These are phyloP conservation scores for Polyommatus icarus DNA, from an alignment of 2,888 invertebrate genomes.

Conservation along the genomic window DNA sequence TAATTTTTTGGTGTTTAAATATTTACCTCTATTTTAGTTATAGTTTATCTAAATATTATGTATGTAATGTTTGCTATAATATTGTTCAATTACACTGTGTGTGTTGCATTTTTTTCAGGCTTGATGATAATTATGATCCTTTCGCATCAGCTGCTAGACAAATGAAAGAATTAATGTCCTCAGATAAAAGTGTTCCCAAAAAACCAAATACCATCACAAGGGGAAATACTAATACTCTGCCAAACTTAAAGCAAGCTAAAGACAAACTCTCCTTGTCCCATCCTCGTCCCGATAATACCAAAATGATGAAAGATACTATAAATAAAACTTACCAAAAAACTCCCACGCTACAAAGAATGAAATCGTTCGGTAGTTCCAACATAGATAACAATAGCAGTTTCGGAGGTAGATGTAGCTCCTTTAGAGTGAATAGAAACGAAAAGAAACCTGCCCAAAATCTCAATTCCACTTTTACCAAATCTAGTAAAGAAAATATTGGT, in stretches of 20 bases:
- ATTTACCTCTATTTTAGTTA: neutral
- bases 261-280: constrained; percentile 60
- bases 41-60: neutral
- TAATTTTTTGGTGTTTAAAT: neutral
- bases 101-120: constrained; percentile 58
- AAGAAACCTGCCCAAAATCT: constrained; percentile 71
- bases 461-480: constrained; percentile 73
- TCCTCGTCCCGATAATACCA: constrained; percentile 62
- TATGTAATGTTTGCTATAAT: neutral
- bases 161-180: constrained; percentile 88
- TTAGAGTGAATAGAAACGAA: constrained; percentile 69
- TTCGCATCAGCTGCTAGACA: constrained; percentile 90
- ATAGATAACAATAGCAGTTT: constrained; percentile 63
- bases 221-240: constrained; percentile 70
- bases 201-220: constrained; percentile 65
- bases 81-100: constrained; percentile 14
- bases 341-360: constrained; percentile 74
- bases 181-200: constrained; percentile 80
- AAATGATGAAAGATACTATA: constrained; percentile 74
- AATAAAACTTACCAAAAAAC: constrained; percentile 79
- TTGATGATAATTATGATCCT: constrained; percentile 85
- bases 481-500: constrained; percentile 72
- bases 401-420: constrained; percentile 72
- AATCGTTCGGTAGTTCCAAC: constrained; percentile 72
- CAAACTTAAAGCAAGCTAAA: constrained; percentile 57